Evolutionary conservation across 2,113 vertebrate genomes (phyloP).

Genomic region (Protobothrops mucrosquamatus): DNA sequence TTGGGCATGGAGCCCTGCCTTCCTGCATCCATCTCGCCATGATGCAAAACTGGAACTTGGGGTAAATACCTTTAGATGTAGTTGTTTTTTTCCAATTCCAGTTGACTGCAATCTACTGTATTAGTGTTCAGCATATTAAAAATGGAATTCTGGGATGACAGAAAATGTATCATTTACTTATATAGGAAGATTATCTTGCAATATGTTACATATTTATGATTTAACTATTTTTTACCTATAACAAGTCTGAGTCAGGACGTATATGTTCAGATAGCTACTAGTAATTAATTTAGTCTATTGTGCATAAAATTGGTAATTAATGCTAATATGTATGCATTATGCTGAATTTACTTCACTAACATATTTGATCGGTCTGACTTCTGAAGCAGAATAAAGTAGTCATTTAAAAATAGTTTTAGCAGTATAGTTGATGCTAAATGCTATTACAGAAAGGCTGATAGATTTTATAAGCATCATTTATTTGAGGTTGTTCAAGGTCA

Average conservation of each 20-base stretch:
- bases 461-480: slow-evolving; percentile 68
- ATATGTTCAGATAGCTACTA: slow-evolving; percentile 59
- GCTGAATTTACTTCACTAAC: slow-evolving; percentile 40
- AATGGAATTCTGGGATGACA: slow-evolving; percentile 73
- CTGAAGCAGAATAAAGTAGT: slow-evolving; percentile 49
- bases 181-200: slow-evolving; percentile 60
- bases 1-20: no score
- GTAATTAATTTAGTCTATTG: slow-evolving; percentile 70
- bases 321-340: slow-evolving; percentile 43
- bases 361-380: slow-evolving; percentile 46
- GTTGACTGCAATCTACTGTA: slow-evolving; percentile 49
- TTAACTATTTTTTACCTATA: slow-evolving; percentile 50
- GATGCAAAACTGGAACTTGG: no score
- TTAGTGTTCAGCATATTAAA: slow-evolving; percentile 71
- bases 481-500: slow-evolving; percentile 71
- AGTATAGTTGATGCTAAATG: slow-evolving; percentile 41
- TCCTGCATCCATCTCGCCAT: no score
- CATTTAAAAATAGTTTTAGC: slow-evolving; percentile 56
- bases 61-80: slow-evolving; percentile 54
- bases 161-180: slow-evolving; percentile 69
- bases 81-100: background rate
- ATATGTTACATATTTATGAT: slow-evolving; percentile 71
- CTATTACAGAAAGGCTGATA: slow-evolving; percentile 42
- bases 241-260: slow-evolving; percentile 61
- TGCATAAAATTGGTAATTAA: slow-evolving; percentile 70